phyloP scores from a whole-genome alignment of 2,888 invertebrate species.

The Tanypteryx hageni region DNA sequence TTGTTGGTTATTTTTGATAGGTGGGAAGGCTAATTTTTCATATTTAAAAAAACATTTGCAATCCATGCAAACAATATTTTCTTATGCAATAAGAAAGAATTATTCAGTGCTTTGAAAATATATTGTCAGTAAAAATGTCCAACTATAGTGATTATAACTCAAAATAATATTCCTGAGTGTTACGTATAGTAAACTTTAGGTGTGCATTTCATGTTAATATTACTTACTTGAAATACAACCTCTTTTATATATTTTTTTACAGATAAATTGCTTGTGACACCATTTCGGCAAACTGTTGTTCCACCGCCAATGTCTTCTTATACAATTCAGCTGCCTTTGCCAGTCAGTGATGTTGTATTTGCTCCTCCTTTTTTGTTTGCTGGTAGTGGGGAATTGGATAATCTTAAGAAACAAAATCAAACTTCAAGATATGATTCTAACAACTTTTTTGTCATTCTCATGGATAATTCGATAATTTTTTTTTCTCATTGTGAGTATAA shows the following conservation, averaged over 20 bases:
- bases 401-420: background rate
- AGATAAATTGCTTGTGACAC: constrained; percentile 82
- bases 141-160: background rate
- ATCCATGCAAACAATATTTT: no score
- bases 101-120: no score
- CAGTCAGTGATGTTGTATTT: constrained; percentile 81
- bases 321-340: constrained; percentile 77
- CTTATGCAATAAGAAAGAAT: no score
- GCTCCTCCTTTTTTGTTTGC: constrained; percentile 73
- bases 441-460: constrained; percentile 74
- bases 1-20: no score
- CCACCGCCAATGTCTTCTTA: constrained; percentile 90
- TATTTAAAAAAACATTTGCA: no score
- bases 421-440: constrained; percentile 57
- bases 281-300: constrained; percentile 84
- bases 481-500: constrained; percentile 70
- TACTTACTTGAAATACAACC: constrained; percentile 43
- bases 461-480: constrained; percentile 74
- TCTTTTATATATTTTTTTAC: constrained; percentile 70
- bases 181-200: background rate
- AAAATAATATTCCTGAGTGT: background rate
- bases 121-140: no score
- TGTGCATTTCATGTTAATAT: constrained; percentile 22
- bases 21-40: no score
- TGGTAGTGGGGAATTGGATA: constrained; percentile 55